Evolutionary conservation across 1,140 invertebrate species (phyloP).

Genomic region (Lordiphosa stackelbergi): DNA sequence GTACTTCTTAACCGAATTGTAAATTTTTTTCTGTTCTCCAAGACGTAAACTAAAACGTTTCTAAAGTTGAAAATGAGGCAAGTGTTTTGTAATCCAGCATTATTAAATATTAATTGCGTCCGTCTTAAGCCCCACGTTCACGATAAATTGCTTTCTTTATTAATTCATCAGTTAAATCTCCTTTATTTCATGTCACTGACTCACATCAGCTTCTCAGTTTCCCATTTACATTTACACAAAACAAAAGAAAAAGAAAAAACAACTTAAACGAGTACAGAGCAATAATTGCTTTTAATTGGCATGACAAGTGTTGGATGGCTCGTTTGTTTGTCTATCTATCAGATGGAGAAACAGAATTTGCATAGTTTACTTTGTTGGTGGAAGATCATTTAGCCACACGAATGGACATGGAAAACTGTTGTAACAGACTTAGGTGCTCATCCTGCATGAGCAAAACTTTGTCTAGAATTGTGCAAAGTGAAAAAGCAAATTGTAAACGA

Average conservation of each 20-base stretch:
- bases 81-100: too few species aligned
- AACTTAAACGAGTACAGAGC: slow-evolving; percentile 5
- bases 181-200: too few species aligned
- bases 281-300: slow-evolving; percentile 57
- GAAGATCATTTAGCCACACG: slow-evolving; percentile 8
- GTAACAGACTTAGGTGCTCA: background rate
- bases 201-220: too few species aligned
- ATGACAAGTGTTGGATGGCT: slow-evolving; percentile 38
- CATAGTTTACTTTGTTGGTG: slow-evolving; percentile 19
- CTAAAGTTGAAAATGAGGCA: too few species aligned
- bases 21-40: too few species aligned
- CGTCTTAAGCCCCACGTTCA: background rate
- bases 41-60: too few species aligned
- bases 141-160: slow-evolving; percentile 10
- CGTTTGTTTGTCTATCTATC: slow-evolving; percentile 22
- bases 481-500: too few species aligned
- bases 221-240: background rate
- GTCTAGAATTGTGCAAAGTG: too few species aligned
- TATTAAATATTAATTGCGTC: too few species aligned
- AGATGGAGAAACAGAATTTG: slow-evolving; percentile 7
- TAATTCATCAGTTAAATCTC: background rate
- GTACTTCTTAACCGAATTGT: too few species aligned
- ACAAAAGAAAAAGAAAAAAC: background rate
- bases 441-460: background rate
- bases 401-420: background rate